Evolutionary conservation across 2,888 invertebrate species (phyloP), one percentile per base, ranked within the genome.

Genomic region (Hirtodrosophila duncani): DNA sequence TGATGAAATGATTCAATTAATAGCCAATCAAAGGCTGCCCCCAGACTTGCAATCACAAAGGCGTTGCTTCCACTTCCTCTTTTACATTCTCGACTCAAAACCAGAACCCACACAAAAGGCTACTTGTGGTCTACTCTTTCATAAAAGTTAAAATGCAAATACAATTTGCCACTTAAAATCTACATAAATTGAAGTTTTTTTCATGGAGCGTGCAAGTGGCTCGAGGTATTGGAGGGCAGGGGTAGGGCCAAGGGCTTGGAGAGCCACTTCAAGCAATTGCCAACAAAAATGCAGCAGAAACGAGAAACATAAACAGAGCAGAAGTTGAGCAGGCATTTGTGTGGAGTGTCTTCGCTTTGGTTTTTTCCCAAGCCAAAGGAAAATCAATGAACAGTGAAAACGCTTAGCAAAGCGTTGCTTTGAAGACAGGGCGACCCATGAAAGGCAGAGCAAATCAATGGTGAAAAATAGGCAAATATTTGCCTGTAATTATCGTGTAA

Each of bases 91-190:
- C 9, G 34, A 26, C 51, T 26, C 21, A 10, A 3, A 21, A 10
- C 9, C 21, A 21, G 6, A 31, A 17, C 18, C n/a, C 29, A 16
- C 27, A 34, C 48, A 61, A 58, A 67, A 55, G 55, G 58, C 65
- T 68, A 70, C 71, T 80, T 72, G 72, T 62, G 81, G 80, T 68
- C 61, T 43, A 36, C 48, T 55, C 52, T 50, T 57, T 61, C 37
- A 72, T 51, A 51, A 63, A 66, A 62, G 49, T 58, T 42, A 53
- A 78, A 81, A 75, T 79, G 65, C 75, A 78, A 81, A 70, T 75
- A 79, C 71, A 77, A 79, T 77, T 81, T 79, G 77, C 79, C 77
- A 75, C 81, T 77, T 75, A 63, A 74, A 78, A 68, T 74, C 65
- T 58, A 59, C 70, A 74, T 71, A 74, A 70, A 70, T 63, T 74